Percentiles rank a stretch among this genome's conserved stretches.
Evolutionary conservation across 2,888 invertebrate genomes (phyloP).

Genomic region (Hirtodrosophila trivittata): DNA sequence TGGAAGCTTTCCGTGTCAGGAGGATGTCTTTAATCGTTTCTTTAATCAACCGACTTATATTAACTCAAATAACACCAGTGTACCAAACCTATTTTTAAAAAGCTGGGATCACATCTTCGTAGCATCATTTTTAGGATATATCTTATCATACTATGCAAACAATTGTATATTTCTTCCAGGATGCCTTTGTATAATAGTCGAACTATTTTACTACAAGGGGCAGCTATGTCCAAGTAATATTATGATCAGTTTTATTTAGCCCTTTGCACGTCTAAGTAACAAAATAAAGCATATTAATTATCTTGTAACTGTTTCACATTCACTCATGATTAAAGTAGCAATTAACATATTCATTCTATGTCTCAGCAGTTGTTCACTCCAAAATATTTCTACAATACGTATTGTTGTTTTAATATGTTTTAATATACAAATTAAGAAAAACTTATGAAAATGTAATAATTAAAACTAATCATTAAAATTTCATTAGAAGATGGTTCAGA

Average conservation of each 20-base stretch:
- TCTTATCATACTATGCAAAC: slow-evolving; percentile 32
- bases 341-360: slow-evolving; percentile 54
- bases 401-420: too few relatives aligned
- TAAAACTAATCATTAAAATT: too few relatives aligned
- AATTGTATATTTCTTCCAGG: slow-evolving; percentile 43
- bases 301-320: slow-evolving; percentile 38
- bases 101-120: slow-evolving; percentile 41
- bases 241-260: slow-evolving; percentile 29
- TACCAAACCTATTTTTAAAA: slow-evolving; percentile 19
- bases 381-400: slow-evolving; percentile 15
- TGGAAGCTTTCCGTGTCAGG: slow-evolving; percentile 4
- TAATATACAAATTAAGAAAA: too few relatives aligned
- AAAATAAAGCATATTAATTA: slow-evolving; percentile 28
- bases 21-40: slow-evolving; percentile 7
- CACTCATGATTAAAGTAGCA: slow-evolving; percentile 43
- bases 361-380: slow-evolving; percentile 23
- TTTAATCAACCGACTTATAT: slow-evolving; percentile 1
- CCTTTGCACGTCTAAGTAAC: slow-evolving; percentile 24
- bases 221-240: slow-evolving; percentile 21
- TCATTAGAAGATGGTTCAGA: too few relatives aligned
- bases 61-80: neutral
- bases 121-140: slow-evolving; percentile 44
- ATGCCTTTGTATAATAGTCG: slow-evolving; percentile 39
- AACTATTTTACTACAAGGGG: slow-evolving; percentile 34
- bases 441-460: too few relatives aligned